Base-by-base conservation (phyloP, 64 coral and sea anemone species). In the Actinia equina region DNA sequence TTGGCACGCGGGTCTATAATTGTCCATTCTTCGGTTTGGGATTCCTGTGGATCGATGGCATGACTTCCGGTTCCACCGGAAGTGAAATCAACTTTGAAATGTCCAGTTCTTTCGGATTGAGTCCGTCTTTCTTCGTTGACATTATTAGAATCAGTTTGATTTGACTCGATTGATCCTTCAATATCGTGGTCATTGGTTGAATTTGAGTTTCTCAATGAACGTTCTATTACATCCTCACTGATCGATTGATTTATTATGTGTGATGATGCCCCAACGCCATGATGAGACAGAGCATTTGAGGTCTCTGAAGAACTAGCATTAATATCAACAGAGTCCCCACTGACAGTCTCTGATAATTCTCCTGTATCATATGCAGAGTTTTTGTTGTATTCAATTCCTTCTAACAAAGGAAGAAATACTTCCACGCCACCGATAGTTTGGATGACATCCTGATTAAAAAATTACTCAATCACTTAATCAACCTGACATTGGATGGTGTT, bases 401-500 rank as follows among this genome's bases (percentile, higher is more conserved):
- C 96, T 69, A 99, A 43, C 55, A 99, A 89, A 13, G 96, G 96
- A 25, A 99, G 87, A 95, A 99, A 99, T 42, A 99, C 85, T 43
- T 99, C 89, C 62, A 99, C 89, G 6, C 96, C 96, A 27, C 96
- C 96, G 71, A 99, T 91, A 44, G 87, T 85, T 55, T 94, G 91
- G 84, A 99, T 87, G 57, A 93, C 96, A 85, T 99, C 93, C 96
- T 99, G 54, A 89, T 30, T 30, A 37, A 41, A 17, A 74, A n/a
- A 23, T n/a, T n/a, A n/a, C n/a, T n/a, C n/a, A n/a, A n/a, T n/a
- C n/a, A n/a, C n/a, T n/a, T n/a, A n/a, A n/a, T n/a, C n/a, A n/a
- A n/a, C n/a, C n/a, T n/a, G n/a, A n/a, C n/a, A n/a, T n/a, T n/a
- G n/a, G n/a, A n/a, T n/a, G n/a, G n/a, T n/a, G n/a, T n/a, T n/a